These are phyloP conservation scores for Argentina silus DNA, from an alignment of 2,797 vertebrate genomes.

Conservation along the genomic window DNA sequence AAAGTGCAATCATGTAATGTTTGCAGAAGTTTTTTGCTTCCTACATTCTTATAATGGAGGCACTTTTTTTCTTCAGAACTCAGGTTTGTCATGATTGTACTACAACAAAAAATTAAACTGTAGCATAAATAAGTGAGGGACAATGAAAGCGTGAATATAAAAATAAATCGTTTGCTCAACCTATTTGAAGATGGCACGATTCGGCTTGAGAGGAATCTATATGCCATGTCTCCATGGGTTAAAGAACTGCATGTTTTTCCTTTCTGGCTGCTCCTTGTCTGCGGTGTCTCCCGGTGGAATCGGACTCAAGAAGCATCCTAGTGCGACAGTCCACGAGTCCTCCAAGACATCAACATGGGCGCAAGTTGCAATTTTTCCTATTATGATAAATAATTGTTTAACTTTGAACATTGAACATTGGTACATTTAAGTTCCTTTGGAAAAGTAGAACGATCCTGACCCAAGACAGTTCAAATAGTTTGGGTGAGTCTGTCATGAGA, in stretches of 20 bases:
- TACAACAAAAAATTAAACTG: slow-evolving; percentile 85
- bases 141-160: slow-evolving; percentile 89
- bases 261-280: slow-evolving; percentile 44
- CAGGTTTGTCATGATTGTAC: slow-evolving; percentile 78
- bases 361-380: neutral
- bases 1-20: slow-evolving; percentile 79
- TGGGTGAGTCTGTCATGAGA: neutral
- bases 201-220: slow-evolving; percentile 83
- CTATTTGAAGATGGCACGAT: slow-evolving; percentile 81
- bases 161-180: slow-evolving; percentile 85
- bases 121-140: slow-evolving; percentile 91
- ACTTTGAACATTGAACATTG: neutral
- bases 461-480: slow-evolving; percentile 7
- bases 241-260: slow-evolving; percentile 78
- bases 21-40: slow-evolving; percentile 88
- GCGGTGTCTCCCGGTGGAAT: slow-evolving; percentile 2
- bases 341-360: neutral
- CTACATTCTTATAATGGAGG: slow-evolving; percentile 69
- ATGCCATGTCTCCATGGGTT: slow-evolving; percentile 93
- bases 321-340: neutral
- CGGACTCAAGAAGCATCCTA: neutral
- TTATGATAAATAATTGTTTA: neutral
- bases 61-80: slow-evolving; percentile 77
- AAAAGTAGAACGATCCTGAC: neutral
- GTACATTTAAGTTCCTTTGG: neutral